Evolutionary conservation across 2,113 vertebrate genomes (phyloP), one percentile per base, ranked within the genome.

Genomic region (Epinephelus moara): DNA sequence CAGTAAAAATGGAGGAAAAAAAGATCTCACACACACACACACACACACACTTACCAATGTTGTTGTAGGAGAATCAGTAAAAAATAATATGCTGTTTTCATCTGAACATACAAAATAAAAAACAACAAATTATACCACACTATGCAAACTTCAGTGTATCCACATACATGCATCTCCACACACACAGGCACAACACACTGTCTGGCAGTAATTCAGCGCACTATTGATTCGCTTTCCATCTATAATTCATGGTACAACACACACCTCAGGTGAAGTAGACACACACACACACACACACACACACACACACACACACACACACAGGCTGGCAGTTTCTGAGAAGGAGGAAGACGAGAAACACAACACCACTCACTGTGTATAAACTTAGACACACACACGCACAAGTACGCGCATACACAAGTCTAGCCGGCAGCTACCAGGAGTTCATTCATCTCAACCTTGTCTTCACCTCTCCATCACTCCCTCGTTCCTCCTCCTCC

Each of bases 151-250:
- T 78, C 50, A 79, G n/a, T 33, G 4, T 53, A 68, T 42, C 23
- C 55, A 45, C 42, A 45, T 45, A 45, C 42, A 45, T 45, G 10
- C 42, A 9, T 45, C 2, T 45, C 33, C 72, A 57, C 63, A 61
- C 59, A 66, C 77, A 81, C 19, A 61, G 66, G 68, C 68, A 57
- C 53, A 49, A 69, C 15, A 59, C 62, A 27, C 53, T 73, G 84
- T 88, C 87, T 91, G 84, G 84, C 85, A 90, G 81, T 91, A 87
- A 91, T 93, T 94, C 85, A 86, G 87, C 60, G 69, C 77, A 81
- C 84, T 93, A 94, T 94, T 91, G 93, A 95, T 94, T 92, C 84
- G 82, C 82, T 93, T 93, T 85, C 90, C 83, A 94, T 95, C 89
- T 93, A 95, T 95, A 94, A 95, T 94, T 93, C 90, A 95, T 90